phyloP scores from a whole-genome alignment of 2,888 invertebrate genomes.

The Busseola fusca region DNA sequence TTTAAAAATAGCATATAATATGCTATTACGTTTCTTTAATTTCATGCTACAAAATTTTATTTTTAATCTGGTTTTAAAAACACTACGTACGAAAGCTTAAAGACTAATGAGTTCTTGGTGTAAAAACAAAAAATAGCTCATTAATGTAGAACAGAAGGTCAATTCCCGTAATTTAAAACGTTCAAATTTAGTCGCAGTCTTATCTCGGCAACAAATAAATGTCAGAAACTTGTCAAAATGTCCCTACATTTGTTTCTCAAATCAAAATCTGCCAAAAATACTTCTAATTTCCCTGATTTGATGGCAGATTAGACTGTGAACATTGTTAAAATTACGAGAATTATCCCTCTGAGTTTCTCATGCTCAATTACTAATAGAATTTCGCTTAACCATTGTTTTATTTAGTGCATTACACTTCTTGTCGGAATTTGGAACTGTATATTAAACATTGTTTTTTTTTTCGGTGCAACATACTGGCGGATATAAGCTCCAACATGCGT shows the following conservation, averaged over 20 bases:
- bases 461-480: slow-evolving; percentile 32
- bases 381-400: not conserved
- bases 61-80: not conserved
- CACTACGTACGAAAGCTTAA: not conserved
- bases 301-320: too few relatives aligned
- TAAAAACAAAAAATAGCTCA: not conserved
- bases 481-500: slow-evolving; percentile 33
- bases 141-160: not conserved
- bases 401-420: slow-evolving; percentile 1
- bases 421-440: slow-evolving; percentile 25
- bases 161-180: too few relatives aligned
- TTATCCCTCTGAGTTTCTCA: too few relatives aligned
- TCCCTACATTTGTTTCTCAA: too few relatives aligned
- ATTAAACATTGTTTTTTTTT: slow-evolving; percentile 14
- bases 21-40: too few relatives aligned
- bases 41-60: not conserved
- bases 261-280: too few relatives aligned
- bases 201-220: too few relatives aligned
- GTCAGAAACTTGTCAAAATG: too few relatives aligned
- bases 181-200: too few relatives aligned
- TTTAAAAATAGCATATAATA: too few relatives aligned
- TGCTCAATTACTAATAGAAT: not conserved
- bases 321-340: too few relatives aligned
- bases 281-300: too few relatives aligned
- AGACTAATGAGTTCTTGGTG: not conserved